Conservation (phyloP, 2,888 invertebrate genomes). For the Cryptocephalus moraei region DNA sequence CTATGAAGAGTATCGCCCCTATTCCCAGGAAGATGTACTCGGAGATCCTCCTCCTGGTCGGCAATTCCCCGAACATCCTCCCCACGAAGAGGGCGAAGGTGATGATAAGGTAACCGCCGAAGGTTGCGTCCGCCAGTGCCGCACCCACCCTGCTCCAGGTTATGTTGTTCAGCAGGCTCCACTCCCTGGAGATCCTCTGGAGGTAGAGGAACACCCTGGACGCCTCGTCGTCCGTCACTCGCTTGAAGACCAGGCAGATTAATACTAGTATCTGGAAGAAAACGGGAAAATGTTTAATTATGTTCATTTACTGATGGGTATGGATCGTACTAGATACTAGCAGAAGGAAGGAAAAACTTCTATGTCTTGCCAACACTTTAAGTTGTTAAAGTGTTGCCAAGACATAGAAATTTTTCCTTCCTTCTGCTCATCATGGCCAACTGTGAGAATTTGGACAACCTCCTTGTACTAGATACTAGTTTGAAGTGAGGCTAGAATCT, state of each 20-base stretch:
- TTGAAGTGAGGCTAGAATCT: too few species aligned
- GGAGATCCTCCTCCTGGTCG: constrained; percentile 48
- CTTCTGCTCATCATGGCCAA: too few species aligned
- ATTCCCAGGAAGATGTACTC: constrained; percentile 61
- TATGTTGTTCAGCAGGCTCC: constrained; percentile 63
- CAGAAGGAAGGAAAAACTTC: too few species aligned
- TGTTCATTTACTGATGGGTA: too few species aligned
- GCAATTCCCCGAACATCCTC: constrained; percentile 54
- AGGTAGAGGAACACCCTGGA: constrained; percentile 55
- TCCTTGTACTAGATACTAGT: too few species aligned
- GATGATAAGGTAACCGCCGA: constrained; percentile 61
- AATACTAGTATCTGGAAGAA: constrained; percentile 55
- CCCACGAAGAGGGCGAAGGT: constrained; percentile 57
- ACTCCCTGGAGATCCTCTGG: constrained; percentile 63
- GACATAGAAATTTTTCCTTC: too few species aligned
- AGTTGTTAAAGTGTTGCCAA: too few species aligned
- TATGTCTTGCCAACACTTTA: too few species aligned
- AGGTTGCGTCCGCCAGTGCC: constrained; percentile 55
- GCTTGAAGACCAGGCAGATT: constrained; percentile 56
- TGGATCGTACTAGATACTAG: too few species aligned
- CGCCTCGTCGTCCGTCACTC: constrained; percentile 64
- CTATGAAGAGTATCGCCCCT: constrained; percentile 57
- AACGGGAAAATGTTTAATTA: too few species aligned
- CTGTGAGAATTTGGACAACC: too few species aligned
- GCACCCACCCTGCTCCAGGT: constrained; percentile 64